Base-by-base conservation (phyloP, 2,113 vertebrate genomes). In the Tenebrosternarchus preto region DNA sequence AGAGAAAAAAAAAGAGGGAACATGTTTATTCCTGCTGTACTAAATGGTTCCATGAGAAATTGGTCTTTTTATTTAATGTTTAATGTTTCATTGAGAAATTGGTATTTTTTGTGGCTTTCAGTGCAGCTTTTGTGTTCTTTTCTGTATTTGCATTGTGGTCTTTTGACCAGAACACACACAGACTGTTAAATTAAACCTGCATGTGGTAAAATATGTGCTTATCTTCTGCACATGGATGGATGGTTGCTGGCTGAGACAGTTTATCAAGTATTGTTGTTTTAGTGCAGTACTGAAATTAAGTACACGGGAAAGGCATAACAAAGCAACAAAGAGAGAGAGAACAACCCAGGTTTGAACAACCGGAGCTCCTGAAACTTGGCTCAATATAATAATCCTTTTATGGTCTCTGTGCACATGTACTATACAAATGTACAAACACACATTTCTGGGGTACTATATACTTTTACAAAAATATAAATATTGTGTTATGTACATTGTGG, bases 141-240 rank as follows among this genome's bases (percentile, higher is more conserved):
- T 36, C 53, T 36, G 12, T 56, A 33, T 70, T 20, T 70, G 1
- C 25, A 0, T 53, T 25, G 27, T 63, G 20, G 29, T 71, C 11
- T 5, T 73, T 72, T 80, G 24, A 19, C 71, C 43, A 25, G 60
- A 31, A 80, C 61, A 80, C 78, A 67, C 36, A 83, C 64, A 74
- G 4, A 64, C 24, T 7, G 20, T 63, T 31, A 31, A 60, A 24
- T 31, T 75, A 57, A 73, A 27, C 33, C 22, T 68, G 80, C 20
- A 19, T 53, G 22, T 19, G n/a, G 81, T 61, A 74, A 83, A 84
- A 77, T 77, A 77, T 84, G 73, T 68, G 68, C 17, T 12, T 12
- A 36, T 73, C 12, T 53, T 19, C 25, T 17, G 63, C 29, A 17
- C 17, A 27, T 9, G 31, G 50, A 67, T 27, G 7, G 12, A 1